Conservation (phyloP, 92 coral and sea anemone species). For the Epizoanthus stellaris region DNA sequence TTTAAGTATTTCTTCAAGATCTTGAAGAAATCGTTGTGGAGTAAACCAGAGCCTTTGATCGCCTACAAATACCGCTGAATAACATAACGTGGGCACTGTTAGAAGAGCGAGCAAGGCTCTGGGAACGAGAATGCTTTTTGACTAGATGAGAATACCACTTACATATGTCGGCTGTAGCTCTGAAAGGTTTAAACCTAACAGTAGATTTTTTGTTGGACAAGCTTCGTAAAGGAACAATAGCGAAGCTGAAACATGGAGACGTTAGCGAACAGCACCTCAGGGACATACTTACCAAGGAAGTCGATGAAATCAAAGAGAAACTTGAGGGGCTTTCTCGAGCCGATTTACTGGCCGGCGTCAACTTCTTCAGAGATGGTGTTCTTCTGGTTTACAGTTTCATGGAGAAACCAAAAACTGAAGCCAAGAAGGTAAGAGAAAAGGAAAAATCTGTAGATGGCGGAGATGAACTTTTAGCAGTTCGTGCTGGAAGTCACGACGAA, state of each 20-base stretch:
- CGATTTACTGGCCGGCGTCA: conserved; percentile 45
- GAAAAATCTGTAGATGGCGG: conserved; percentile 1
- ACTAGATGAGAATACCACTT: too few relatives aligned
- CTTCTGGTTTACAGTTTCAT: conserved; percentile 27
- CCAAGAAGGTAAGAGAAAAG: not conserved
- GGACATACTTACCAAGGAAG: conserved; percentile 30
- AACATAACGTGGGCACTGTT: too few relatives aligned
- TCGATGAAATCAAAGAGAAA: conserved; percentile 49
- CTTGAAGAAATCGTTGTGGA: too few relatives aligned
- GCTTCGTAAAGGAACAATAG: conserved; percentile 29
- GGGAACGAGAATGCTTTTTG: too few relatives aligned
- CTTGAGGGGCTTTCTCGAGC: conserved; percentile 47
- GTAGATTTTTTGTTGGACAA: conserved; percentile 26
- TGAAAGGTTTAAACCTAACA: conserved; percentile 41
- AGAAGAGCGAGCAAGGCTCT: too few relatives aligned
- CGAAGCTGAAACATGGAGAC: conserved; percentile 42
- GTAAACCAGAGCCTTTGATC: too few relatives aligned
- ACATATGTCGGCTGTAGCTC: conserved; percentile 50
- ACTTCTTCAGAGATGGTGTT: conserved; percentile 53
- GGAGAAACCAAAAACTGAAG: not conserved
- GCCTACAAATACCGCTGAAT: too few relatives aligned
- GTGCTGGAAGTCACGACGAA: not conserved
- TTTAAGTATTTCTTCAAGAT: too few relatives aligned
- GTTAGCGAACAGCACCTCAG: conserved; percentile 48
- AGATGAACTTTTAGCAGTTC: not conserved